Conservation (phyloP, 2,797 vertebrate species). For the Cynodonichthys magdalenae region DNA sequence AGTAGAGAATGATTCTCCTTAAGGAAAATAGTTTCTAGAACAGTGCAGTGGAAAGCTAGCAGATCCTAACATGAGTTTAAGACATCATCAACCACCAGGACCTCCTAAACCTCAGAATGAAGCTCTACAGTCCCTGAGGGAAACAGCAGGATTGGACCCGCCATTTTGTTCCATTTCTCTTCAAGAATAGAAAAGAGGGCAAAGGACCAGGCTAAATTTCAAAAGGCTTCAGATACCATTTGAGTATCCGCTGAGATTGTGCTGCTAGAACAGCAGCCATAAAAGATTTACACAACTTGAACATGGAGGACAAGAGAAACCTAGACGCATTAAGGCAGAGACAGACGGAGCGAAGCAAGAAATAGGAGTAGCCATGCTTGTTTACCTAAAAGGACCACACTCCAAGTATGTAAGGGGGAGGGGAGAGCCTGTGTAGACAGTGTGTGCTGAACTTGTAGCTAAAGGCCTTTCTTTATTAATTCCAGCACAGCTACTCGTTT, state of each 20-base stretch:
- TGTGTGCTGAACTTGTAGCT: constrained; percentile 51
- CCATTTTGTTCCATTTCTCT: constrained; percentile 79
- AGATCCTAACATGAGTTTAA: constrained; percentile 54
- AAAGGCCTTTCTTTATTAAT: constrained; percentile 30
- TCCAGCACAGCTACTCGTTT: constrained; percentile 11
- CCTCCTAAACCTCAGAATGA: constrained; percentile 68
- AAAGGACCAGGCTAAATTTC: constrained; percentile 68
- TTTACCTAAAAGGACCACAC: constrained; percentile 80
- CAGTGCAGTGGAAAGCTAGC: constrained; percentile 49
- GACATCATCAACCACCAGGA: constrained; percentile 57
- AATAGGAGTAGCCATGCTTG: constrained; percentile 77
- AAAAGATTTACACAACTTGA: constrained; percentile 72
- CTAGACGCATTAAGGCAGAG: constrained; percentile 41
- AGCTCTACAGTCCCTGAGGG: constrained; percentile 61
- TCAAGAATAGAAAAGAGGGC: constrained; percentile 67
- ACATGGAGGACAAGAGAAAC: constrained; percentile 56
- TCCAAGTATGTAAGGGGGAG: constrained; percentile 65
- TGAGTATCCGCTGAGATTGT: constrained; percentile 72
- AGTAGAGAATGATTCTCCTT: constrained; percentile 57
- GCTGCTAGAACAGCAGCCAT: constrained; percentile 61
- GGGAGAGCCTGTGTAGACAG: constrained; percentile 58
- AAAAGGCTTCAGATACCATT: constrained; percentile 78
- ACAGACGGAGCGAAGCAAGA: constrained; percentile 56
- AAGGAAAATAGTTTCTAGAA: too few species aligned
- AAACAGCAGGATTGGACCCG: constrained; percentile 68